Evolutionary conservation across 2,797 vertebrate genomes (phyloP).

Genomic region (Oryzias dopingdopingensis): DNA sequence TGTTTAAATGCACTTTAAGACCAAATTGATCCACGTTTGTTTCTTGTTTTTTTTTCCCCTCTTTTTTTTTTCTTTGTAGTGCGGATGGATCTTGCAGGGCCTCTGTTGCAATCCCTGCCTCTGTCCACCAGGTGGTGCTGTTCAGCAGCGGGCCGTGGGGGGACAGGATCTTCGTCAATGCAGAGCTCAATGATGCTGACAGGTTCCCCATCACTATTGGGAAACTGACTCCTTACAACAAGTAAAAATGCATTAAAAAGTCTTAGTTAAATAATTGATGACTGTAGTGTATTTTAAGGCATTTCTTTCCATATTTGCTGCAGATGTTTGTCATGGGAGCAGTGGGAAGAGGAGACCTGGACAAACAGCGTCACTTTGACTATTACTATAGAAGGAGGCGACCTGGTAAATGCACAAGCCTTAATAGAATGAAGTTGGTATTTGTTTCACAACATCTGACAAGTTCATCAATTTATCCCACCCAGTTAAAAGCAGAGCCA

Average conservation of each 20-base stretch:
- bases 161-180: slow-evolving; percentile 64
- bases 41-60: neutral
- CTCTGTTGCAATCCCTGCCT: slow-evolving; percentile 59
- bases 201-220: slow-evolving; percentile 68
- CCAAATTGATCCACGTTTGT: neutral
- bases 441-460: no score
- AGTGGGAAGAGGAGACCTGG: slow-evolving; percentile 76
- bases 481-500: slow-evolving; percentile 57
- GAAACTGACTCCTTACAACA: slow-evolving; percentile 77
- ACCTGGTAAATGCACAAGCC: slow-evolving; percentile 34
- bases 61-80: slow-evolving; percentile 24
- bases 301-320: neutral
- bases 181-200: slow-evolving; percentile 67
- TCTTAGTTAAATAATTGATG: neutral
- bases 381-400: slow-evolving; percentile 68
- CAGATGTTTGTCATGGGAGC: slow-evolving; percentile 80
- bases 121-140: slow-evolving; percentile 75
- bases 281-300: neutral
- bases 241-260: slow-evolving; percentile 41
- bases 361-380: slow-evolving; percentile 57
- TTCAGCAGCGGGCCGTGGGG: slow-evolving; percentile 77
- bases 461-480: neutral
- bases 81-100: slow-evolving; percentile 46
- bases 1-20: no score
- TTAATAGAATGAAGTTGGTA: neutral